A percentile compares a stretch with the other conserved stretches of the same genome.
phyloP scores from a whole-genome alignment of 35 echinoderm and acorn worm species.

The Amphiura filiformis region DNA sequence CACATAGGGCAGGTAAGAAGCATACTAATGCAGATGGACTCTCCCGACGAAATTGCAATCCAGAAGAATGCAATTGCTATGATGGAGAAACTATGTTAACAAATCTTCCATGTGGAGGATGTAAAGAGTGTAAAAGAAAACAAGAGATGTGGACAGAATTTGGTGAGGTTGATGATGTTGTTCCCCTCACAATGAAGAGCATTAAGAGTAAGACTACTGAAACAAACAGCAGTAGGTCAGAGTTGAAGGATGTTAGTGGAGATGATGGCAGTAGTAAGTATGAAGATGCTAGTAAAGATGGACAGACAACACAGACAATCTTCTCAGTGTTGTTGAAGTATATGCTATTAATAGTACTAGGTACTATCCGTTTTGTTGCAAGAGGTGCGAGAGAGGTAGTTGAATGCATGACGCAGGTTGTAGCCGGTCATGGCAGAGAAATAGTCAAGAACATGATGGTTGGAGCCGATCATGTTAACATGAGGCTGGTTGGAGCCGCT shows the following conservation, averaged over 20 bases:
- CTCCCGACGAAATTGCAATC: conserved; percentile 29
- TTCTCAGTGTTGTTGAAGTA: neutral
- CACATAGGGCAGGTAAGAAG: conserved; percentile 45
- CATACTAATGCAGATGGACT: conserved; percentile 44
- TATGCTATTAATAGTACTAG: no score
- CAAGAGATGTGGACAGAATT: conserved; percentile 33
- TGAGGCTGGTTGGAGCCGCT: no score
- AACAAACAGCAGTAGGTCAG: neutral
- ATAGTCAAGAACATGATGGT: no score
- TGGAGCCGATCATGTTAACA: no score
- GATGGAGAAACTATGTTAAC: conserved; percentile 36
- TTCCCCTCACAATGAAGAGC: conserved; percentile 2
- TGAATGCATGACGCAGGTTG: no score
- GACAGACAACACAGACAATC: neutral
- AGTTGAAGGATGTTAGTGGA: neutral
- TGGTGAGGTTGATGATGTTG: conserved; percentile 26
- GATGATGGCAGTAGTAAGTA: neutral
- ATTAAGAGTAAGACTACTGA: neutral
- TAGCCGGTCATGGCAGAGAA: no score
- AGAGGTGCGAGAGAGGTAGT: no score
- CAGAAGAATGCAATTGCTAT: conserved; percentile 43
- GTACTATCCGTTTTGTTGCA: no score
- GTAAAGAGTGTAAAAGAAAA: neutral
- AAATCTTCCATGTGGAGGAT: conserved; percentile 29
- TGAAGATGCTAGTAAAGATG: neutral